phyloP scores from a whole-genome alignment of 2,113 vertebrate genomes.

The cat (Felis catus) region F.catus_Fca126_mat1.0 CM031423.1:86627501-86628000 shows the following conservation, averaged over 20 bases:
- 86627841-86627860: not conserved
- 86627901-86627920: not conserved
- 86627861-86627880: conserved; percentile 16
- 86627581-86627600: conserved; percentile 4
- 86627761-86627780: not conserved
- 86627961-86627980: conserved; percentile 19
- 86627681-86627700: conserved; percentile 53
- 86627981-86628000: not conserved
- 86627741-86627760: not conserved
- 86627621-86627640: conserved; percentile 57
- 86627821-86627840: conserved; percentile 8
- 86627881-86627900: conserved; percentile 52
- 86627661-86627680: conserved; percentile 56
- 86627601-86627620: conserved; percentile 59
- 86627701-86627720: conserved; percentile 4
- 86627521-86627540: not conserved
- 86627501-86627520: not conserved
- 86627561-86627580: conserved; percentile 44
- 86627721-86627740: not conserved
- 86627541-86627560: not conserved
- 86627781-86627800: conserved; percentile 63
- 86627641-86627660: not conserved
- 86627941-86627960: conserved; percentile 46
- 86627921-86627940: conserved; percentile 18
- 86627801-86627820: conserved; percentile 22